Evolutionary conservation across 2,888 invertebrate genomes (phyloP), one percentile per base, ranked within the genome.

Genomic region (Eledona agricola): DNA sequence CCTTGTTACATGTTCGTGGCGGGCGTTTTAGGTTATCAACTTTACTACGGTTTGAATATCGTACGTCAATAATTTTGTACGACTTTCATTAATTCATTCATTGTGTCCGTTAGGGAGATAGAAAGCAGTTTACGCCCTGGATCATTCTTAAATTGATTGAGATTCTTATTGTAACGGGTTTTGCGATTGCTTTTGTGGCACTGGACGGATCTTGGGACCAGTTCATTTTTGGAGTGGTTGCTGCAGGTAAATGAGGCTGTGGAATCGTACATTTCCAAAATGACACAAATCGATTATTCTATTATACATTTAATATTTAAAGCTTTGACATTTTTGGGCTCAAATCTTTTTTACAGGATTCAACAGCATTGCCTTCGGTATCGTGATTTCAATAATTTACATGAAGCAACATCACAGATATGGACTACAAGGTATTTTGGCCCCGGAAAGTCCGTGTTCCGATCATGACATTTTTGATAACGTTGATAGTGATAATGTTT

Each of bases 81-180:
- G n/a, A 4, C 3, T 13, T 29, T 10, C 5, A 5, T 29, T 13
- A 3, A 7, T 10, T 26, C 6, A 10, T 23, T 13, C 13, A 16
- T 13, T n/a, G n/a, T n/a, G n/a, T n/a, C n/a, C n/a, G n/a, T 12
- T 23, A 45, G 45, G 34, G 22, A n/a, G 34, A 31, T 20, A n/a
- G 32, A 4, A 45, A 45, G 9, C 45, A 45, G 9, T 22, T 15
- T 15, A 45, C 32, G 11, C 45, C 34, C 2, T 45, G 40, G 40
- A 40, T 40, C 6, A 7, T 40, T 11, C 11, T 26, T 2, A 40
- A 40, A 19, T 28, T 40, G 3, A 28, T 40, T 6, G 40, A 40
- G 9, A 5, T 19, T n/a, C n/a, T n/a, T n/a, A n/a, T n/a, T n/a
- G n/a, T n/a, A n/a, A n/a, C n/a, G n/a, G n/a, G n/a, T n/a, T n/a